Conservation (phyloP, 2,113 vertebrate species). For the Oreochromis aureus region DNA sequence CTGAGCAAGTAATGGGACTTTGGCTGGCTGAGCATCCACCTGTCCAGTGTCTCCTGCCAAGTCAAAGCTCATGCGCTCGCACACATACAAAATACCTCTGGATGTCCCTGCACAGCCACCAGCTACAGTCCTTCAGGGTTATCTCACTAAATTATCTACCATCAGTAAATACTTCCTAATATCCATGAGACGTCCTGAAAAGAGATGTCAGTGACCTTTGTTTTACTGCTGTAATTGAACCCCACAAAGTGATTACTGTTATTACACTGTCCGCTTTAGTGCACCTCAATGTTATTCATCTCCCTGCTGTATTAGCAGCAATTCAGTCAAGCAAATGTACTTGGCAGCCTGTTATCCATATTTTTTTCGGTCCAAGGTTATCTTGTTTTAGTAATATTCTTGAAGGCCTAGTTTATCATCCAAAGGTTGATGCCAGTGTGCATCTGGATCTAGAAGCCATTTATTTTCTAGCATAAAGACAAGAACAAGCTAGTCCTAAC, state of each 20-base stretch:
- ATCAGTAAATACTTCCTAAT: conserved; percentile 43
- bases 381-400: neutral
- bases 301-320: neutral
- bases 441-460: neutral
- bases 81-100: conserved; percentile 64
- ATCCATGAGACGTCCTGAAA: conserved; percentile 5
- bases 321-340: neutral
- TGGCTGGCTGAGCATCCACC: conserved; percentile 69
- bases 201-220: conserved; percentile 45
- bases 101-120: conserved; percentile 41
- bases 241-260: conserved; percentile 25
- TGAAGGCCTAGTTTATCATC: neutral
- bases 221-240: conserved; percentile 39
- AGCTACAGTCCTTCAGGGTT: conserved; percentile 31
- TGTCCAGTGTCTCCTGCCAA: conserved; percentile 61
- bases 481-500: neutral
- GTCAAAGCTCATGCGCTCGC: conserved; percentile 47
- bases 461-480: neutral
- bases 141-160: conserved; percentile 39
- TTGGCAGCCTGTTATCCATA: neutral
- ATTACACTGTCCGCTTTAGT: conserved; percentile 25
- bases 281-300: neutral
- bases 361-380: neutral
- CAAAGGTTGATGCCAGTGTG: neutral
- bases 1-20: conserved; percentile 63